Evolutionary conservation across 1,140 invertebrate species (phyloP).

Genomic region (Leucophenga varia): DNA sequence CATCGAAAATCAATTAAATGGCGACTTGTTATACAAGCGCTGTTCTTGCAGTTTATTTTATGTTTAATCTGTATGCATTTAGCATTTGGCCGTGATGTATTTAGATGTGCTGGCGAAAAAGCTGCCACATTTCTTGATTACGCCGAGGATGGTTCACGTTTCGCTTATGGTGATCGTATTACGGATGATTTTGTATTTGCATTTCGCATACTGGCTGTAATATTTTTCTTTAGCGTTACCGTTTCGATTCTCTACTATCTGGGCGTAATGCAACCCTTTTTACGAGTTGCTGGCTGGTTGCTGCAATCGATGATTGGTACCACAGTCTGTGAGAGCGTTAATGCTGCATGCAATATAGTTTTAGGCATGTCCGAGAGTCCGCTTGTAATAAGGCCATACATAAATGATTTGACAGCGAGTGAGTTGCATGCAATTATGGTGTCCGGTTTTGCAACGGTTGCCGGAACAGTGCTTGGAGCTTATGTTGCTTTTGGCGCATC

Average conservation of each 20-base stretch:
- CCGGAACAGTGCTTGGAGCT: conserved; percentile 85
- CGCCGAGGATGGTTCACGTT: conserved; percentile 72
- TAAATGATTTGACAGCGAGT: conserved; percentile 73
- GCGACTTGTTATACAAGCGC: conserved; percentile 74
- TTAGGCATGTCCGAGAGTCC: conserved; percentile 86
- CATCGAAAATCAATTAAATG: conserved; percentile 66
- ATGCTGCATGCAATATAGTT: conserved; percentile 82
- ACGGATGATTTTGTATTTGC: conserved; percentile 69
- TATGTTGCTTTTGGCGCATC: conserved; percentile 88
- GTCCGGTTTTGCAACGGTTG: conserved; percentile 89
- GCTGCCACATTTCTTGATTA: conserved; percentile 75
- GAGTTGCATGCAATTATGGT: conserved; percentile 90
- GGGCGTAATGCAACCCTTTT: conserved; percentile 80
- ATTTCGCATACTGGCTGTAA: conserved; percentile 79
- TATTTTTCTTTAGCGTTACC: conserved; percentile 86
- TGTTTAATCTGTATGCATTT: conserved; percentile 83
- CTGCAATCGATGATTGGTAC: conserved; percentile 75
- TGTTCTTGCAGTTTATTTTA: conserved; percentile 80
- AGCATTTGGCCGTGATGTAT: conserved; percentile 68
- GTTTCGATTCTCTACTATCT: conserved; percentile 83
- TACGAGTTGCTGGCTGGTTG: conserved; percentile 73
- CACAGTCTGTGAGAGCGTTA: conserved; percentile 87
- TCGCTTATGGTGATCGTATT: conserved; percentile 79
- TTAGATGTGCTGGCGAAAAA: conserved; percentile 77
- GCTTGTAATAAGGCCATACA: conserved; percentile 79